Evolutionary conservation across 2,113 vertebrate genomes (phyloP).

Genomic region (Amphiprion percula): DNA sequence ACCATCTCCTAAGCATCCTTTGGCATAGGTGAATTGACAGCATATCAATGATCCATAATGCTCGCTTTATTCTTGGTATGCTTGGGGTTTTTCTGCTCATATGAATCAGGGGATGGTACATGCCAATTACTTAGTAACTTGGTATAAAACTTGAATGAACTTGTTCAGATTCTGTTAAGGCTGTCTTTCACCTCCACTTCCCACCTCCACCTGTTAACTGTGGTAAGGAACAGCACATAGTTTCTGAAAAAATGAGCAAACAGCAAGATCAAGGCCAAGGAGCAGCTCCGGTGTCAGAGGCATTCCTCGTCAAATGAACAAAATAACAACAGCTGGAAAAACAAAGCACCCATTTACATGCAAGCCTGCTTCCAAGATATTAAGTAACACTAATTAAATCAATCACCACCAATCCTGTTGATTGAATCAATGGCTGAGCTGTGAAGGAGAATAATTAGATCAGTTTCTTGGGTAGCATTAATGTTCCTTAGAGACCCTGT

Average conservation of each 20-base stretch:
- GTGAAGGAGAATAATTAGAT: constrained; percentile 56
- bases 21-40: too few species aligned
- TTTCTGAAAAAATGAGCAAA: neutral
- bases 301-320: constrained; percentile 18
- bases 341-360: constrained; percentile 37
- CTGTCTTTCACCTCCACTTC: neutral
- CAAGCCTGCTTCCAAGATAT: constrained; percentile 17
- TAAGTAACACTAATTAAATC: constrained; percentile 57
- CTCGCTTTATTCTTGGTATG: too few species aligned
- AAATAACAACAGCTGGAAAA: constrained; percentile 18
- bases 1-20: too few species aligned
- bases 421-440: constrained; percentile 48
- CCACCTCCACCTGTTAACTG: neutral
- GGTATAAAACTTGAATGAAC: too few species aligned
- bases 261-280: neutral
- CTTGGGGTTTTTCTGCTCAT: too few species aligned
- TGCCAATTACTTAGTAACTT: too few species aligned
- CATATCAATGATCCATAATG: too few species aligned
- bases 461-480: constrained; percentile 39
- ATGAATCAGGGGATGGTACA: too few species aligned
- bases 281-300: neutral
- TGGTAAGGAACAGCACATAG: neutral
- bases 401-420: constrained; percentile 40
- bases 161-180: too few species aligned
- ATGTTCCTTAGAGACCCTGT: constrained; percentile 19